These are phyloP conservation scores for Aphrocallistes beatrix DNA, from an alignment of 37 sponge, comb jelly and placozoan species.

Conservation along the genomic window DNA sequence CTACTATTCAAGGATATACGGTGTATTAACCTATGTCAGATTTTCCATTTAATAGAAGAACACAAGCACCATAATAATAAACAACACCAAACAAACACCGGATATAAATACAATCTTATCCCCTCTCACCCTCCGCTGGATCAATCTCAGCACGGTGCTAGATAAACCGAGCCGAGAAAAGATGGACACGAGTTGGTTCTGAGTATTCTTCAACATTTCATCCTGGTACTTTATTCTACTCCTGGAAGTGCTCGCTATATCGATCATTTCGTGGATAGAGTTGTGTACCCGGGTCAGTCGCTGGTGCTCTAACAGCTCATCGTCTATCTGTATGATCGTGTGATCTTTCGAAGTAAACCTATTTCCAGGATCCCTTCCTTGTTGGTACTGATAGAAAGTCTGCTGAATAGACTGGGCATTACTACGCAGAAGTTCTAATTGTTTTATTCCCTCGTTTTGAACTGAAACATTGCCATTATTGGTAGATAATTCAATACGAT, in stretches of 20 bases:
- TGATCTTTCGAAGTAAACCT: background rate
- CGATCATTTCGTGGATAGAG: background rate
- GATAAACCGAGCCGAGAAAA: background rate
- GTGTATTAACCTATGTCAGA: too few species aligned
- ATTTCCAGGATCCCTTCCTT: background rate
- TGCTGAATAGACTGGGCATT: background rate
- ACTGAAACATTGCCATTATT: background rate
- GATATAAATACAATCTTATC: constrained; percentile 11
- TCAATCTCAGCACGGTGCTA: background rate
- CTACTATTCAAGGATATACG: too few species aligned
- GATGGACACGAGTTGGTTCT: background rate
- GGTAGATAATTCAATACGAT: background rate
- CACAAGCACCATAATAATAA: background rate
- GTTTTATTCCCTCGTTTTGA: background rate
- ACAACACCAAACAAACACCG: background rate
- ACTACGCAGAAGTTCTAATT: background rate
- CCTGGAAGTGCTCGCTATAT: background rate
- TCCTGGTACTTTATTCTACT: background rate
- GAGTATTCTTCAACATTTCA: background rate
- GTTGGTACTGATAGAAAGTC: background rate
- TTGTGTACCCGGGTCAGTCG: background rate
- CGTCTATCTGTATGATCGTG: background rate
- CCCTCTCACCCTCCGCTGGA: background rate
- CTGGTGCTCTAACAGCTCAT: background rate
- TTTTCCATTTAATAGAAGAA: background rate